Base-by-base conservation (phyloP, 1,140 invertebrate genomes). In the Pectinophora gossypiella region DNA sequence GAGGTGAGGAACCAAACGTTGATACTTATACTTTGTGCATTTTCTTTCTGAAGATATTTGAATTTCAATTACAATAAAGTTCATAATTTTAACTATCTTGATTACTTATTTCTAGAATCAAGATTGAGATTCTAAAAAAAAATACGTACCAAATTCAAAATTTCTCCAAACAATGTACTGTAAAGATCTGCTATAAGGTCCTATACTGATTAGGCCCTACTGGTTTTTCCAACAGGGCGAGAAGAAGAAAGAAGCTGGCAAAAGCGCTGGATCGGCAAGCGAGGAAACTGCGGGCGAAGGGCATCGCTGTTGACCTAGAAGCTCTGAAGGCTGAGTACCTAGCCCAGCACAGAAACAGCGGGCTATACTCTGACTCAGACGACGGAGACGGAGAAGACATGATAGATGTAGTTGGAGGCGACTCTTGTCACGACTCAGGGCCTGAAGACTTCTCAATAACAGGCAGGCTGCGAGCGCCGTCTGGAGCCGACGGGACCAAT, bases 181-280 rank as follows among this genome's bases (percentile, higher is more conserved):
- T 12, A 40, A 15, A 1, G 16, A 1, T 3, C 7, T 40, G n/a
- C 16, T 40, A 74, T 75, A 52, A 78, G 79, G 68, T 85, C 81
- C 79, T 85, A 85, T 81, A 79, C 82, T 85, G 77, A 84, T 85
- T 76, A 67, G 69, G 79, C 80, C 78, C 80, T 83, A 69, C 66
- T 68, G 56, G 54, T 73, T 79, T 77, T 65, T 64, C 72, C 70
- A 74, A 72, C 83, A 91, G 93, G 56, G 95, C 98, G 61, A 92
- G 95, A 74, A 90, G 95, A 81, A 93, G 95, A 85, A 96, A 96
- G 90, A 96, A 98, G 87, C 89, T 98, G 68, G 91, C 95, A 70
- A 99, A 99, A 87, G 95, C 97, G 60, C 90, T 98, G 58, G 96
- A 98, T 77, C 90, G 96, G 48, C 96, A 98, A 84, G 96, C 96